A percentile compares a stretch with the other conserved stretches of the same genome.
These are phyloP conservation scores for Mesembrinibis cayennensis DNA, from an alignment of 2,113 vertebrate genomes.

Conservation along the genomic window DNA sequence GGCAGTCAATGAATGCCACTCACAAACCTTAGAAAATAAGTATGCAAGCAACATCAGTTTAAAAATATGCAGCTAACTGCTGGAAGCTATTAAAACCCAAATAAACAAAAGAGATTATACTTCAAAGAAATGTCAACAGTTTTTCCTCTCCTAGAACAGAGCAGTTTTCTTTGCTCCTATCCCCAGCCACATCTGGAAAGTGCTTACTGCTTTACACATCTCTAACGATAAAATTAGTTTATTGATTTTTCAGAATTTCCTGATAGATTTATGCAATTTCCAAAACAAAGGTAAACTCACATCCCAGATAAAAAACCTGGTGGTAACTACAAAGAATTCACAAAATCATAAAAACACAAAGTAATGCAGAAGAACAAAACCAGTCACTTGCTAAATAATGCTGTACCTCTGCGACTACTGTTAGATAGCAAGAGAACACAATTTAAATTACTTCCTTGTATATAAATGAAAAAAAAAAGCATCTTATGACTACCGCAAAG, in stretches of 20 bases:
- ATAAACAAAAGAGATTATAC: conserved; percentile 87
- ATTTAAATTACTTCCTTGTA: conserved; percentile 18
- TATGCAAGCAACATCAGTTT: conserved; percentile 81
- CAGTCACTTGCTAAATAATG: conserved; percentile 18
- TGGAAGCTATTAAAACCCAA: conserved; percentile 86
- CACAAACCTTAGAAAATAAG: conserved; percentile 73
- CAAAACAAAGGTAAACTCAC: conserved; percentile 77
- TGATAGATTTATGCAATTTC: conserved; percentile 85
- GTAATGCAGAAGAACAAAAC: conserved; percentile 6
- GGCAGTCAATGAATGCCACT: conserved; percentile 77
- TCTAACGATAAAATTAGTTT: conserved; percentile 87
- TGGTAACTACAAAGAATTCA: conserved; percentile 70
- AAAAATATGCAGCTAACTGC: conserved; percentile 84
- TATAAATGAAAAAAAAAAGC: conserved; percentile 10
- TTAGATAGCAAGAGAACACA: background rate
- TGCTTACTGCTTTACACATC: conserved; percentile 82
- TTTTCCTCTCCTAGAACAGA: conserved; percentile 85
- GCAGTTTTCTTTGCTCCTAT: conserved; percentile 80
- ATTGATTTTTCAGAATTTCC: conserved; percentile 84
- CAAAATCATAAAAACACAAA: conserved; percentile 63
- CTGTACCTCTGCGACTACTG: background rate
- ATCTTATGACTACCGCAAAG: background rate
- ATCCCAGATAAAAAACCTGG: conserved; percentile 42
- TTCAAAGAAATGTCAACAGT: conserved; percentile 88
- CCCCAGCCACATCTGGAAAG: conserved; percentile 86